phyloP scores from a whole-genome alignment of 2,888 invertebrate species.

The Luffia ferchaultella region DNA sequence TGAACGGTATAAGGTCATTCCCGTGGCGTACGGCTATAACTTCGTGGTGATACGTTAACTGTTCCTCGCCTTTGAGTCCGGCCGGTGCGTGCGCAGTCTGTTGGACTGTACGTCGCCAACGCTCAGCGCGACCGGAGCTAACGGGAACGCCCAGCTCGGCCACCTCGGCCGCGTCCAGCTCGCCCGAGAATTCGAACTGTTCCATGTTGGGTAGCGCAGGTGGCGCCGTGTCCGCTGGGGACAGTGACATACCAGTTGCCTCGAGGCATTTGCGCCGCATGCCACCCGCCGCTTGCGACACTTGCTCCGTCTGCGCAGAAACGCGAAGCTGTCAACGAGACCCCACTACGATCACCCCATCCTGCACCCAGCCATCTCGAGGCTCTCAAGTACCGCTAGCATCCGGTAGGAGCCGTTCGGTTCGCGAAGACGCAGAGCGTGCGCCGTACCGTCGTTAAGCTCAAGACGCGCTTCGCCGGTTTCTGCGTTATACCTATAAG shows the following conservation, averaged over 20 bases:
- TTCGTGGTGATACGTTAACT: not conserved
- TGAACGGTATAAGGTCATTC: not conserved
- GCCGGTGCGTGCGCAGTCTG: not conserved
- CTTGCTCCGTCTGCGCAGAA: too few species aligned
- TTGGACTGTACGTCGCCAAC: not conserved
- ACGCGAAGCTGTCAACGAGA: too few species aligned
- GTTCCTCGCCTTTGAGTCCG: not conserved
- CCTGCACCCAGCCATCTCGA: too few species aligned
- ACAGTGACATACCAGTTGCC: not conserved
- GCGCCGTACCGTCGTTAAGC: not conserved
- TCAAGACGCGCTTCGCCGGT: not conserved
- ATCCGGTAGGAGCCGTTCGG: not conserved
- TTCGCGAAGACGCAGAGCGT: not conserved
- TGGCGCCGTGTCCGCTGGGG: not conserved
- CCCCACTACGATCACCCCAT: too few species aligned
- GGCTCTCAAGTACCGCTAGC: not conserved
- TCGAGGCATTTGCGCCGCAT: not conserved
- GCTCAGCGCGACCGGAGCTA: not conserved
- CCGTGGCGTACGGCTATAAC: not conserved
- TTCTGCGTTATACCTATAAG: not conserved
- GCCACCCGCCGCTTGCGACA: too few species aligned
- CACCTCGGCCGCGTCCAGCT: not conserved
- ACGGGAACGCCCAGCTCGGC: not conserved
- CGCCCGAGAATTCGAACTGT: not conserved
- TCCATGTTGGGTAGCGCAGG: not conserved